phyloP scores from a whole-genome alignment of 2,888 invertebrate species.

The Lasioglossum figueresi region DNA sequence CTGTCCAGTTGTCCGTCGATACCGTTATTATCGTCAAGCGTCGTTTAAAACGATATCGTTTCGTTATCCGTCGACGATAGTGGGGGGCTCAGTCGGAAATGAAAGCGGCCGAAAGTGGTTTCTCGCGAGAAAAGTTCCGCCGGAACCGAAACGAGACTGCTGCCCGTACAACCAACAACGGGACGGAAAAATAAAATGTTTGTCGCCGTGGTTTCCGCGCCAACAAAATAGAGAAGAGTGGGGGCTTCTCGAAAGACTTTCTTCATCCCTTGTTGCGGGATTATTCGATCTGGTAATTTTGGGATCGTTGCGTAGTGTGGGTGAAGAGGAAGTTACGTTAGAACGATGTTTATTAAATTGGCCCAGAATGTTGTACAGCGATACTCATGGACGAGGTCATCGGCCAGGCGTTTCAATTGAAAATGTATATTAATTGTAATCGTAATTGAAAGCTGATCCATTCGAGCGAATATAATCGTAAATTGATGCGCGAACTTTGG shows the following conservation, averaged over 20 bases:
- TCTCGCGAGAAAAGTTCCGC: background rate
- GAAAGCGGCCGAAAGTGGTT: background rate
- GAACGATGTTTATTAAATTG: no score
- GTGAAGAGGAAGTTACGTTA: no score
- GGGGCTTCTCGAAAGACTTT: slow-evolving; percentile 20
- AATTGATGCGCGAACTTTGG: no score
- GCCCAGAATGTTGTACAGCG: no score
- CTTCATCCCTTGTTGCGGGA: background rate
- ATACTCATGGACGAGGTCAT: no score
- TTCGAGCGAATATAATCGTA: no score
- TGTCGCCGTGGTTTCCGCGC: background rate
- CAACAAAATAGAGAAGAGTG: background rate
- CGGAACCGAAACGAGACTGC: background rate
- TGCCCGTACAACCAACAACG: background rate
- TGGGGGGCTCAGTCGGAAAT: background rate
- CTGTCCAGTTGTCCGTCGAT: background rate
- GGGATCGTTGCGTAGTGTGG: no score
- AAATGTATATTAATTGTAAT: no score
- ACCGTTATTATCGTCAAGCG: background rate
- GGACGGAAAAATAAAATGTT: background rate
- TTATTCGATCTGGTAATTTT: no score
- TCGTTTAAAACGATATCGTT: slow-evolving; percentile 22
- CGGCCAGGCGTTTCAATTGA: no score
- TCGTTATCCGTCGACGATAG: background rate
- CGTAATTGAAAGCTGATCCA: no score